Evolutionary conservation across 2,797 vertebrate species (phyloP).

Genomic region (Pyrocephalus nanus): DNA sequence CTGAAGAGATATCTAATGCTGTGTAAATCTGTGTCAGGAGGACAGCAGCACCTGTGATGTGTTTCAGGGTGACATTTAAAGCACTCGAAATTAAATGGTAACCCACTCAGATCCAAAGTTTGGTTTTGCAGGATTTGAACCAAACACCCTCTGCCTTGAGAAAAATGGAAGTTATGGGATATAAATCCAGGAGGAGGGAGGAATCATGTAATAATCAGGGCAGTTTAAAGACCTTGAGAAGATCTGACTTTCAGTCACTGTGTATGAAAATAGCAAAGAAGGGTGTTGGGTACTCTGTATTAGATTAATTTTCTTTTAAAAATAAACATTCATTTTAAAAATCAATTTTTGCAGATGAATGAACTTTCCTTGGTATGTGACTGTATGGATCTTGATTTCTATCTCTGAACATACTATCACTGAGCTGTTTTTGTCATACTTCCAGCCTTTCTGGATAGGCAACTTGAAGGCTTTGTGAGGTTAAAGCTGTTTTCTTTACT

Average conservation of each 20-base stretch:
- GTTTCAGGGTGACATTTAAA: slow-evolving; percentile 22
- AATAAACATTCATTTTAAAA: not conserved
- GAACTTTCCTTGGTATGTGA: not conserved
- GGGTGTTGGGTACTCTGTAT: not conserved
- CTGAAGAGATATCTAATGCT: slow-evolving; percentile 28
- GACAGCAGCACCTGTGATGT: slow-evolving; percentile 26
- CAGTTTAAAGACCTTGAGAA: not conserved
- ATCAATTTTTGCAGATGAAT: not conserved
- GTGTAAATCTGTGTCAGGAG: slow-evolving; percentile 63
- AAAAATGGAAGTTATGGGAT: not conserved
- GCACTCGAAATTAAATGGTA: not conserved
- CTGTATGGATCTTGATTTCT: not conserved
- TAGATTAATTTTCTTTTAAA: not conserved
- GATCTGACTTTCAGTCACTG: not conserved
- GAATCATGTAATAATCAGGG: not conserved
- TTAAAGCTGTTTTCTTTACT: not conserved
- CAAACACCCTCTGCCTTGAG: not conserved
- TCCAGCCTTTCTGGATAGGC: not conserved
- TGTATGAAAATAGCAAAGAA: not conserved
- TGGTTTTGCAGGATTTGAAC: not conserved
- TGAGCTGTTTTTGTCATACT: not conserved
- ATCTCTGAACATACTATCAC: rapidly evolving
- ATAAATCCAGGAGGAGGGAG: not conserved
- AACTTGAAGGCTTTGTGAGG: not conserved
- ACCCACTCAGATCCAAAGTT: not conserved